Base-by-base conservation (phyloP, 2,797 vertebrate species). In the Synaphobranchus kaupii region DNA sequence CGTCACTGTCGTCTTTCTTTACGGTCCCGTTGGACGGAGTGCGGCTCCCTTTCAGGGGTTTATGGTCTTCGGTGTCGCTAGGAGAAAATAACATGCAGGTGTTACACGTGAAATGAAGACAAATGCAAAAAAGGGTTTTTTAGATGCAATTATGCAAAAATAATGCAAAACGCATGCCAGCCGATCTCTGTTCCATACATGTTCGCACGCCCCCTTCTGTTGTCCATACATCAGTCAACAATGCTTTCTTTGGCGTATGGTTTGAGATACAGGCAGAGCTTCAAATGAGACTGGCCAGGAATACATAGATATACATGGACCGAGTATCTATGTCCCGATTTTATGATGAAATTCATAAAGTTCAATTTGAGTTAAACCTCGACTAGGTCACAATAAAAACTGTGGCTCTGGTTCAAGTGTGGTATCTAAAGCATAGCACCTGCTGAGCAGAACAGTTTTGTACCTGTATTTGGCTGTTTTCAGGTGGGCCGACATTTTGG, bases 1-100 rank as follows among this genome's bases (percentile, higher is more conserved):
- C 98, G 52, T 99, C 98, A 2, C 98, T 99, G 90, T 99, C 98
- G 86, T 99, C 98, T 13, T 98, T 98, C 93, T 98, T 98, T 94
- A 98, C 98, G 90, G 98, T 99, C 89, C 98, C 98, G 68, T 99
- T 98, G 91, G 98, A 99, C 73, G 98, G 97, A 28, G 98, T 99
- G 90, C 98, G 96, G 93, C 98, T 99, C 91, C 98, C 98, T 94
- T 99, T 99, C 90, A 99, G 95, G 80, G 98, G 98, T 93, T 99
- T 99, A 94, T 99, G 98, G 93, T 99, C 98, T 93, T 99, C 98
- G 0, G 97, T 97, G 93, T 99, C 98, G 90, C 98, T 99, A 92
- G 73, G n/a, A 85, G 88, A 91, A 22, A 44, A 71, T n/a, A 58
- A 39, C 83, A 87, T 34, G 48, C 50, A 85, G 58, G 52, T 28